Conservation (phyloP, 30 jellyfish, hydroid and myxozoan species). For the Turritopsis dohrnii region DNA sequence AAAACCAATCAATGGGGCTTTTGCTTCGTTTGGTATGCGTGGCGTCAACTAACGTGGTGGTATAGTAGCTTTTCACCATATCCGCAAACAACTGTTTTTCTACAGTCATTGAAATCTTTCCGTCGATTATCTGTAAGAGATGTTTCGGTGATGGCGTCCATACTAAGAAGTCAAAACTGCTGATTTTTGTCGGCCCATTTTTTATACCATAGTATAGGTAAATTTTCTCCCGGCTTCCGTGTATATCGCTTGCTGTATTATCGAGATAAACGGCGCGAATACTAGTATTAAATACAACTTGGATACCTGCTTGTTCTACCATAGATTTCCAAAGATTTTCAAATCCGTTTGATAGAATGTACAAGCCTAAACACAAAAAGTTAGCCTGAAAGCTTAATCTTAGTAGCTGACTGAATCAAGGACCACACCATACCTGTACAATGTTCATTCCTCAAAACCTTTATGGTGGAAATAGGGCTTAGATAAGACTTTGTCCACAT, state of each 20-base stretch:
- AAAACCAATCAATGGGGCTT: slow-evolving; percentile 72
- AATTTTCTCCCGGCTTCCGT: not conserved
- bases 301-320: slow-evolving; percentile 35
- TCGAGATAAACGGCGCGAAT: slow-evolving; percentile 20
- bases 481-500: too few species aligned
- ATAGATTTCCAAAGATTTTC: slow-evolving; percentile 77
- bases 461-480: too few species aligned
- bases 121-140: slow-evolving; percentile 34
- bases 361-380: slow-evolving; percentile 35
- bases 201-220: not conserved
- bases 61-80: slow-evolving; percentile 32
- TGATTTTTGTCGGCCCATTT: slow-evolving; percentile 29
- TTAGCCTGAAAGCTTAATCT: too few species aligned
- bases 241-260: not conserved
- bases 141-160: slow-evolving; percentile 77
- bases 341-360: slow-evolving; percentile 68
- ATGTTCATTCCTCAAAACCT: too few species aligned
- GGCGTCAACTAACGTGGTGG: slow-evolving; percentile 73
- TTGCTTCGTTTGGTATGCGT: slow-evolving; percentile 41
- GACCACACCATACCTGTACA: too few species aligned
- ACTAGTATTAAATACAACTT: slow-evolving; percentile 37
- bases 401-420: too few species aligned
- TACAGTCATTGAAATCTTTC: slow-evolving; percentile 22
- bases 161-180: slow-evolving; percentile 56
- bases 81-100: slow-evolving; percentile 49